Base-by-base conservation (phyloP, 23 tunicate genomes). In the Diplosoma virens region DNA sequence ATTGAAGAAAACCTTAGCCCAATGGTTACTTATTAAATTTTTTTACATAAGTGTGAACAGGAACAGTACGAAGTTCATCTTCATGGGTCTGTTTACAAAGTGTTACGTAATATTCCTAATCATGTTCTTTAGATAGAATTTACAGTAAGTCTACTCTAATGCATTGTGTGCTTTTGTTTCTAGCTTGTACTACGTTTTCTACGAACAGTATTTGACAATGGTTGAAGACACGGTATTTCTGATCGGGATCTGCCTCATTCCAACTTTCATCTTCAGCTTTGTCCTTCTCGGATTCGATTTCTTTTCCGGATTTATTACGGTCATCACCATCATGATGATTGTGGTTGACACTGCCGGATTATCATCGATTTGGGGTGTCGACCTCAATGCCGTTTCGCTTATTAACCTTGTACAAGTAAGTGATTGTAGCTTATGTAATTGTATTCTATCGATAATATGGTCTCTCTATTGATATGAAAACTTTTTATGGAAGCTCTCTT, bases 151-250 rank as follows among this genome's bases (percentile, higher is more conserved):
- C 50, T 41, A 14, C 50, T 41, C 11, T 9, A 41, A 41, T 41
- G 50, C 66, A 24, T 34, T 48, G 66, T 45, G 14, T 7, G 17
- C 55, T 60, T 76, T 36, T 35, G 0, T 59, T 73, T 78, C 3
- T 86, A 84, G 96, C 24, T 59, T 95, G 45, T 95, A 95, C 79
- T 95, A 95, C 82, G 96, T 91, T 2, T 95, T 80, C 59, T 95
- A 95, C 93, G 99, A 95, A 67, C 99, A 95, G 47, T 95, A 95
- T 60, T 67, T 95, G 33, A 95, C 96, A 3, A 73, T 89, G 85
- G 93, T 81, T 25, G 87, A 71, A 23, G 99, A 86, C 68, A 81
- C 93, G 0, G n/a, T 85, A 0, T 75, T 84, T 46, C 89, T 91
- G 63, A 70, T 95, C 17, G 96, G 96, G 25, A 81, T 88, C 27